phyloP scores from a whole-genome alignment of 2,113 vertebrate species.

The Ginglymostoma cirratum region DNA sequence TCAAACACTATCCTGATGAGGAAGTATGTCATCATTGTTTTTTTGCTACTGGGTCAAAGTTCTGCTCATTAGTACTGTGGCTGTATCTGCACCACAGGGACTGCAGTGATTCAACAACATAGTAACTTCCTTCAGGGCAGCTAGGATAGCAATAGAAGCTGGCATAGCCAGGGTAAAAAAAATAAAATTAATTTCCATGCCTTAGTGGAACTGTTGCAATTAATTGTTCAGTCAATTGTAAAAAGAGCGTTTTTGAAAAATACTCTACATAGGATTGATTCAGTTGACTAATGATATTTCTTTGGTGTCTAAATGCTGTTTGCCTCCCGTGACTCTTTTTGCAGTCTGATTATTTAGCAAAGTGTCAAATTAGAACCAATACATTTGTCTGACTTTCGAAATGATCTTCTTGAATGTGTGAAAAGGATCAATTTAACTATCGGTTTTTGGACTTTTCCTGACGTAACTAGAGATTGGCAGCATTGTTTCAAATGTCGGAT shows the following conservation, averaged over 20 bases:
- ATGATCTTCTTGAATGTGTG: neutral
- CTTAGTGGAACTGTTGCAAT: neutral
- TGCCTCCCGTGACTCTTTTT: neutral
- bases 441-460: neutral
- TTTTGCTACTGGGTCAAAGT: neutral
- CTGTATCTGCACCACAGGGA: neutral
- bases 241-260: neutral
- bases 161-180: neutral
- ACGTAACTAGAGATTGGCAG: neutral
- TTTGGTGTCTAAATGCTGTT: neutral
- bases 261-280: neutral
- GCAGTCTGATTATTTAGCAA: neutral
- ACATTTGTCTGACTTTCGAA: neutral
- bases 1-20: neutral
- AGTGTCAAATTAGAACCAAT: neutral
- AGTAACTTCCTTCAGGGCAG: neutral
- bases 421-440: neutral
- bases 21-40: neutral
- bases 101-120: neutral
- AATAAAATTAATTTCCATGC: neutral
- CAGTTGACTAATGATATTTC: neutral
- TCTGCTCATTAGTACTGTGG: neutral
- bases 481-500: neutral
- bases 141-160: neutral
- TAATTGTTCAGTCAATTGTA: neutral